These are phyloP conservation scores for Oxyura jamaicensis DNA, from an alignment of 2,113 vertebrate genomes.

Conservation along the genomic window DNA sequence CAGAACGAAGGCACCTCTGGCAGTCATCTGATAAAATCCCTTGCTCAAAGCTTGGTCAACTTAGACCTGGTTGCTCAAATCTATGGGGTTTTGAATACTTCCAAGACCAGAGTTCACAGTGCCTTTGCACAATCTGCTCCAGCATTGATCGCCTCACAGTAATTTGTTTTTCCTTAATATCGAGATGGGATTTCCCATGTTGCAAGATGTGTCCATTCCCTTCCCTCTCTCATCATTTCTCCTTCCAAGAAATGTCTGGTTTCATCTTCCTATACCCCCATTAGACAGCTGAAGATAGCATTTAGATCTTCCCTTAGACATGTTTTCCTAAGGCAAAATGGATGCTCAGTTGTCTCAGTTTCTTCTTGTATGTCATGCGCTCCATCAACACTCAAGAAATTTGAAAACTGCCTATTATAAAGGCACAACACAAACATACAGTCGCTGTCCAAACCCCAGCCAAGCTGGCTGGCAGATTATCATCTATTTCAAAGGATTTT, in stretches of 20 bases:
- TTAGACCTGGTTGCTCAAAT: background rate
- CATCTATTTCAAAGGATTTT: background rate
- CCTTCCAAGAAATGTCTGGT: background rate
- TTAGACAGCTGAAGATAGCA: background rate
- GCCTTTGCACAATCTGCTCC: background rate
- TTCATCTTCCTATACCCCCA: background rate
- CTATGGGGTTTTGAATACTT: background rate
- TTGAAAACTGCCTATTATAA: background rate
- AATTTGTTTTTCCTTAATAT: background rate
- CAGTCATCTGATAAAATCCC: background rate
- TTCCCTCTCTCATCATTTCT: background rate
- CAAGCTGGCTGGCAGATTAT: background rate
- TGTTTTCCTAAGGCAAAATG: background rate
- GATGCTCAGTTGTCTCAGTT: background rate
- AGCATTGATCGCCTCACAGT: background rate
- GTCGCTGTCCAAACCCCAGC: background rate
- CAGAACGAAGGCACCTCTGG: background rate
- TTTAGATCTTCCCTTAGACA: background rate
- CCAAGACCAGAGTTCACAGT: background rate
- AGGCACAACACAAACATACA: background rate
- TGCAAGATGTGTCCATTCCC: background rate
- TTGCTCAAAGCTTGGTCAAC: rapidly evolving
- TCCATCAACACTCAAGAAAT: background rate
- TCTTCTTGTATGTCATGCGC: rapidly evolving
- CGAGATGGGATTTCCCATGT: background rate